Base-by-base conservation (phyloP, 2,888 invertebrate species). In the Drosophila neotestacea region DNA sequence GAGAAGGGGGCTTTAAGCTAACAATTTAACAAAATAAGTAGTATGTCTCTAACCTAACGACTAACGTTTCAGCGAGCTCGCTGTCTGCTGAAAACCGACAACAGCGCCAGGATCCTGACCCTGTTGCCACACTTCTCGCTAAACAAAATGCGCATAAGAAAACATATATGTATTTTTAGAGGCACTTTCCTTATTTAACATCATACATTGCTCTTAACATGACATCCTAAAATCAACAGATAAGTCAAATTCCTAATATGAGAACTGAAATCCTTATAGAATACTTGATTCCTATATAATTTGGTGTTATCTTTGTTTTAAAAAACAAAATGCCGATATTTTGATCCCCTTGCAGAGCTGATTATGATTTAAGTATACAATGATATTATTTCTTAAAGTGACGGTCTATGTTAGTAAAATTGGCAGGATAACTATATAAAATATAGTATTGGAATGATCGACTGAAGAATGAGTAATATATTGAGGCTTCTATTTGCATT, bases 1-100 rank as follows among this genome's bases (percentile, higher is more conserved):
- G 16, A 38, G 36, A n/a, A 6, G n/a, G 46, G 44, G 42, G 82
- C 85, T 85, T 81, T 42, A 71, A 85, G 81, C 85, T 74, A 80
- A 77, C 64, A 65, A 6, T 58, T 77, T 50, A 79, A 80, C 80
- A 83, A 69, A 85, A 58, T 76, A 22, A 3, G 22, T 22, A 22
- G 22, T 22, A 71, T 56, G 48, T 5, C 46, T 59, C 41, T 77
- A 54, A 54, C 41, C 60, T 76, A 76, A 34, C 39, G 42, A 65
- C 27, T 50, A 68, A 54, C 34, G 46, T 39, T 54, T 60, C 52
- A 60, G 51, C 36, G 34, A 50, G 34, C 39, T 36, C 38, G 44
- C 11, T 47, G 28, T 56, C 10, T 27, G 30, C 16, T 42, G 55
- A 38, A 62, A 61, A 32, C 44, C 56, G 70, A 51, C 75, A 74